Conservation (phyloP, 2,113 vertebrate genomes). For the Glareola pratincola region DNA sequence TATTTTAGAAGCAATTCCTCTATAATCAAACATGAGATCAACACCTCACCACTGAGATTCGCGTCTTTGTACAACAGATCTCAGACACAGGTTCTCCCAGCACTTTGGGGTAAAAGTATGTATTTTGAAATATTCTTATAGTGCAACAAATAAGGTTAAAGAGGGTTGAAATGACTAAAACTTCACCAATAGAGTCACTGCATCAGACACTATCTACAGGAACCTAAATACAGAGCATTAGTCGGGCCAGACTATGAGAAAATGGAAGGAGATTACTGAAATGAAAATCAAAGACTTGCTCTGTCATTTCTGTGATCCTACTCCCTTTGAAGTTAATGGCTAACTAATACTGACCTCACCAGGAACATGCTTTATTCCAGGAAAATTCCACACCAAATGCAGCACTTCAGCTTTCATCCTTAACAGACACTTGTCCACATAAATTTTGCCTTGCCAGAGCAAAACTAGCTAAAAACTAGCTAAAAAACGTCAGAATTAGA, state of each 20-base stretch:
- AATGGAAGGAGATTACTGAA: conserved; percentile 51
- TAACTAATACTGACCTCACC: conserved; percentile 59
- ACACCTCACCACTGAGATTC: background rate
- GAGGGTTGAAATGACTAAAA: conserved; percentile 29
- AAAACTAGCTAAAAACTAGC: too few species aligned
- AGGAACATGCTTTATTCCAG: conserved; percentile 33
- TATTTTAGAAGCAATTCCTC: conserved; percentile 54
- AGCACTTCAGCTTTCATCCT: background rate
- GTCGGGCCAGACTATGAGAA: background rate
- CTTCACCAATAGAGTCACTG: conserved; percentile 17
- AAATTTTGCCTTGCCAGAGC: background rate
- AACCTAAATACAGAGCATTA: conserved; percentile 18
- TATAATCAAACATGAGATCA: conserved; percentile 43
- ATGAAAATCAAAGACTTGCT: conserved; percentile 58
- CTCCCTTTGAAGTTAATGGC: conserved; percentile 64
- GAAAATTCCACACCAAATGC: background rate
- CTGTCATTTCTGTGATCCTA: conserved; percentile 45
- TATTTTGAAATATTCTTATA: background rate
- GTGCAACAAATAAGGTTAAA: background rate
- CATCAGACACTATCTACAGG: conserved; percentile 28
- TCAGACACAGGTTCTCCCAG: background rate
- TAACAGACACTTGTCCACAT: background rate
- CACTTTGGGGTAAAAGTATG: background rate
- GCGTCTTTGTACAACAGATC: background rate
- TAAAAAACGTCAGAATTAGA: conserved; percentile 12